These are phyloP conservation scores for Oreotragus oreotragus DNA, from an alignment of 2,113 vertebrate genomes.

Conservation along the genomic window DNA sequence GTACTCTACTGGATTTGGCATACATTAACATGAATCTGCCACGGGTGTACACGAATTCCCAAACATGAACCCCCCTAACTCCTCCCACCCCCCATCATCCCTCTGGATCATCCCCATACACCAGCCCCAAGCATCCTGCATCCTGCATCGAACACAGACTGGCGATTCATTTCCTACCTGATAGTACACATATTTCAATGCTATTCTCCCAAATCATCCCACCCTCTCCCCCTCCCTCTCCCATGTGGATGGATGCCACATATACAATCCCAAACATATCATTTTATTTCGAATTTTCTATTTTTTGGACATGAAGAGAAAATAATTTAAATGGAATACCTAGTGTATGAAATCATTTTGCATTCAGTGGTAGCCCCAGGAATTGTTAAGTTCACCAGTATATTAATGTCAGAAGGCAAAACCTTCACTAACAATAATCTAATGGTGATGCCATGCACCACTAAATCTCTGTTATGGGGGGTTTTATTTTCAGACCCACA, in stretches of 20 bases:
- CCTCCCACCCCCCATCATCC: too few relatives aligned
- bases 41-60: too few relatives aligned
- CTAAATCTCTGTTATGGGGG: not conserved
- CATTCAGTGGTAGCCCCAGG: not conserved
- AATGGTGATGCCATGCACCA: not conserved
- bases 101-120: too few relatives aligned
- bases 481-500: not conserved
- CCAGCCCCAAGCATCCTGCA: too few relatives aligned
- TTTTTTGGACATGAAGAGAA: not conserved
- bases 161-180: too few relatives aligned
- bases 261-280: not conserved
- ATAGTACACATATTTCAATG: too few relatives aligned
- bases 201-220: too few relatives aligned
- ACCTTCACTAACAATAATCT: not conserved
- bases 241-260: not conserved
- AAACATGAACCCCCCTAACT: too few relatives aligned
- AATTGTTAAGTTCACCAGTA: not conserved
- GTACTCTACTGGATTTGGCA: too few relatives aligned
- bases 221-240: too few relatives aligned
- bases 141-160: too few relatives aligned
- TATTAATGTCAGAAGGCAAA: not conserved
- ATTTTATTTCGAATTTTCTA: conserved; percentile 14
- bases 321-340: not conserved
- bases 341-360: not conserved
- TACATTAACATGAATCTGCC: too few relatives aligned